Evolutionary conservation across 2,888 invertebrate species (phyloP).

Genomic region (Patella pellucida): DNA sequence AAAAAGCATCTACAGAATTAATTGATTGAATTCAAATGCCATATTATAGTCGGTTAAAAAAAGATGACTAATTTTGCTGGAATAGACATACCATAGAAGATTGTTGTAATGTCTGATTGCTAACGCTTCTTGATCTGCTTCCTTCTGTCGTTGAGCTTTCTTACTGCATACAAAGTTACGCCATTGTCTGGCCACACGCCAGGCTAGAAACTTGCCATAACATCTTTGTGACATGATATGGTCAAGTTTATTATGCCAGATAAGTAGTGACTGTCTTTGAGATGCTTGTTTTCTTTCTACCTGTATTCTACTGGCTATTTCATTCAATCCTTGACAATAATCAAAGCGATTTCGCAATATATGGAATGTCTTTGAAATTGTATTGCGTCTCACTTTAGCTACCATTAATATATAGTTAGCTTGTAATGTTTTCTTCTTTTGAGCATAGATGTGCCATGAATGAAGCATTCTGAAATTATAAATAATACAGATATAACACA

Average conservation of each 20-base stretch:
- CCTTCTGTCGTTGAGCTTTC: conserved; percentile 42
- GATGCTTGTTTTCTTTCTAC: conserved; percentile 38
- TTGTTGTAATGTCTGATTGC: conserved; percentile 47
- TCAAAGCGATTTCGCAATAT: conserved; percentile 46
- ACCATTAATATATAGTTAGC: conserved; percentile 42
- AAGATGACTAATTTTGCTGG: too few relatives aligned
- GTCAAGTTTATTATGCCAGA: conserved; percentile 49
- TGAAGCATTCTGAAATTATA: conserved; percentile 46
- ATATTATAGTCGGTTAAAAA: too few relatives aligned
- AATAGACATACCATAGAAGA: conserved; percentile 47
- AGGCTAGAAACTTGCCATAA: conserved; percentile 50
- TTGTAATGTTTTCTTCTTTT: conserved; percentile 42
- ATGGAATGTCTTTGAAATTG: conserved; percentile 41
- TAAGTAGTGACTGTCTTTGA: conserved; percentile 38
- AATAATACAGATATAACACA: conserved; percentile 1
- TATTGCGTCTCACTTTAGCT: conserved; percentile 37
- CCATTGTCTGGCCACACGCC: conserved; percentile 48
- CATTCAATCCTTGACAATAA: conserved; percentile 50
- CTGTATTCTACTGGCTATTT: conserved; percentile 43
- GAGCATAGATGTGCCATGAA: conserved; percentile 49
- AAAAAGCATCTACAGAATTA: too few relatives aligned
- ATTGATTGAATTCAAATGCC: too few relatives aligned
- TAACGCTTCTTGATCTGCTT: conserved; percentile 41
- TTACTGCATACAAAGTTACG: conserved; percentile 40
- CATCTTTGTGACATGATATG: conserved; percentile 48